Base-by-base conservation (phyloP, 2,888 invertebrate genomes). In the Zaprionus lineosus region DNA sequence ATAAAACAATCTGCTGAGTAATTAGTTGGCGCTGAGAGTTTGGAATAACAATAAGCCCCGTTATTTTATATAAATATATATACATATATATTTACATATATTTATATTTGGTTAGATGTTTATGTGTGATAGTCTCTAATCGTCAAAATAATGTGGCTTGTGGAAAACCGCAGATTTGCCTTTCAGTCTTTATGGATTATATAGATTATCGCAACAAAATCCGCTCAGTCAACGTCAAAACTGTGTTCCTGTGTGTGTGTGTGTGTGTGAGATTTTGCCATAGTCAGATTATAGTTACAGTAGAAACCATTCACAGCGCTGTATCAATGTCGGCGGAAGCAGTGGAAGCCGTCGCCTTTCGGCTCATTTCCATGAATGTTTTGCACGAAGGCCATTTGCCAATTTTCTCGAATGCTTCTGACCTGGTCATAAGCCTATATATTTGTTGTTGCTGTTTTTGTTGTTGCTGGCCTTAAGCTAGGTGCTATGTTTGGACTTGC, bases 311-410 rank as follows among this genome's bases (percentile, higher is more conserved):
- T 4, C 2, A 28, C 8, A 14, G 1, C 9, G n/a, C 7, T 43
- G 11, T 26, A 43, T 69, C 63, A 12, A 56, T 68, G 48, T 63
- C 46, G 24, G 4, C 19, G 56, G 46, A 58, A 37, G 46, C 39
- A 51, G 44, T 41, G 36, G 31, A 36, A 36, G 41, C 12, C 37
- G 36, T 44, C 36, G 58, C 55, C 57, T 50, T 56, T 40, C 36
- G 37, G 34, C 5, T 43, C 8, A 33, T 43, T 52, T 59, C 33
- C 37, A 18, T 26, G 43, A 43, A 37, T 48, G 59, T 59, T 36
- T 53, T 53, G 58, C n/a, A n/a, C n/a, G n/a, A n/a, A 67, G 69
- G 65, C 73, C 73, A 73, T 82, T 78, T 78, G 65, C 56, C 82
- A 66, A 77, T 75, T 67, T 73, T 16, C 14, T 7, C 21, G 19